phyloP scores from a whole-genome alignment of 2,888 invertebrate genomes.

The Epinotia brunnichana region DNA sequence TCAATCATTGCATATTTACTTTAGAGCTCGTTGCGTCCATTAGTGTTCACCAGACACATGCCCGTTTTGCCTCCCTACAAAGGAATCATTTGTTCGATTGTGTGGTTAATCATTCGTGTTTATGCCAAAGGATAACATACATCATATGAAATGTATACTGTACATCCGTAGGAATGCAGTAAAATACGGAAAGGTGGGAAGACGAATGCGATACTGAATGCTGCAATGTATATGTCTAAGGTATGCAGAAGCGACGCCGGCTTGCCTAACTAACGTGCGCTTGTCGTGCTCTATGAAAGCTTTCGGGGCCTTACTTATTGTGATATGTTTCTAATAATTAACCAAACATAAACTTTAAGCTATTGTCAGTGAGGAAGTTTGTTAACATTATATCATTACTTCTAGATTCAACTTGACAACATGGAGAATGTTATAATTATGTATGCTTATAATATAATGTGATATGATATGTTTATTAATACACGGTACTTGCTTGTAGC shows the following conservation, averaged over 20 bases:
- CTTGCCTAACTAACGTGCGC: slow-evolving; percentile 49
- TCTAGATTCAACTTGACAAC: slow-evolving; percentile 3
- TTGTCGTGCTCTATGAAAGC: slow-evolving; percentile 24
- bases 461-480: slow-evolving; percentile 11
- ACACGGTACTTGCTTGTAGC: slow-evolving; percentile 10
- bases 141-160: slow-evolving; percentile 55
- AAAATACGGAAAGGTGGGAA: slow-evolving; percentile 83
- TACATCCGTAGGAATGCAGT: slow-evolving; percentile 85
- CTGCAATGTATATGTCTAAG: slow-evolving; percentile 87
- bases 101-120: slow-evolving; percentile 13
- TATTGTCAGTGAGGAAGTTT: neutral
- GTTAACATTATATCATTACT: slow-evolving; percentile 10
- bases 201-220: slow-evolving; percentile 86
- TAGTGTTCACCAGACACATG: slow-evolving; percentile 1
- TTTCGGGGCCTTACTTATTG: slow-evolving; percentile 5
- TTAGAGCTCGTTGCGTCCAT: neutral
- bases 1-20: slow-evolving; percentile 9
- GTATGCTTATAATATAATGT: neutral
- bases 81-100: neutral
- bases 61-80: neutral
- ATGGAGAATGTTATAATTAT: neutral
- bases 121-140: slow-evolving; percentile 47
- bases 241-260: slow-evolving; percentile 72
- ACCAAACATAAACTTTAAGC: slow-evolving; percentile 11
- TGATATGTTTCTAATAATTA: slow-evolving; percentile 11